A percentile compares a stretch with the other conserved stretches of the same genome.
These are phyloP conservation scores for Dendrophyllia cribrosa DNA, from an alignment of 64 coral and sea anemone genomes.

Conservation along the genomic window DNA sequence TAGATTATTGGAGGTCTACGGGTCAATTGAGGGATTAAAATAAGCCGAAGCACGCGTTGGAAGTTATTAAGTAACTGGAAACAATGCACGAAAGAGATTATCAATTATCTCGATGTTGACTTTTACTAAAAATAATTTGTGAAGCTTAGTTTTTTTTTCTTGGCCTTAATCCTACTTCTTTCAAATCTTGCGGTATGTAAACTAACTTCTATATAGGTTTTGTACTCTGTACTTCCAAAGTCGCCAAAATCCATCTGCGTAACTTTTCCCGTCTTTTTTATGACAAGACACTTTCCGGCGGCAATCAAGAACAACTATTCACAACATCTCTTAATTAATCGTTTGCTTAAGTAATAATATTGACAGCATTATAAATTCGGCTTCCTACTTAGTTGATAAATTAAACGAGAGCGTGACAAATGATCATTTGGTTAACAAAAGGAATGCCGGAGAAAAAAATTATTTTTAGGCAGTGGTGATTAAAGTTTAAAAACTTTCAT, in stretches of 20 bases:
- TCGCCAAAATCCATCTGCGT: too few species aligned
- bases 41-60: neutral
- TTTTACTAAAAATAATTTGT: slow-evolving; percentile 3
- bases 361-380: neutral
- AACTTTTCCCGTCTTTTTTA: too few species aligned
- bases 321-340: too few species aligned
- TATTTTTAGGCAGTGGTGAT: too few species aligned
- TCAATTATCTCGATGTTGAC: slow-evolving; percentile 24
- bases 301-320: too few species aligned
- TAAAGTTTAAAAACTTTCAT: too few species aligned
- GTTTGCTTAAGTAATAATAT: too few species aligned
- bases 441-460: too few species aligned
- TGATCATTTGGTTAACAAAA: too few species aligned
- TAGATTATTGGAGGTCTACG: neutral
- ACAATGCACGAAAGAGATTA: slow-evolving; percentile 13
- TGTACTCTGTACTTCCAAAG: too few species aligned
- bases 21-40: slow-evolving; percentile 31
- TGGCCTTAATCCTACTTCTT: neutral
- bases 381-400: neutral
- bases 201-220: neutral
- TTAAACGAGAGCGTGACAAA: too few species aligned
- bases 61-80: slow-evolving; percentile 10
- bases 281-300: too few species aligned
- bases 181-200: neutral
- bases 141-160: neutral